phyloP scores from a whole-genome alignment of 2,113 vertebrate genomes.

The Ctenodactylus gundi region DNA sequence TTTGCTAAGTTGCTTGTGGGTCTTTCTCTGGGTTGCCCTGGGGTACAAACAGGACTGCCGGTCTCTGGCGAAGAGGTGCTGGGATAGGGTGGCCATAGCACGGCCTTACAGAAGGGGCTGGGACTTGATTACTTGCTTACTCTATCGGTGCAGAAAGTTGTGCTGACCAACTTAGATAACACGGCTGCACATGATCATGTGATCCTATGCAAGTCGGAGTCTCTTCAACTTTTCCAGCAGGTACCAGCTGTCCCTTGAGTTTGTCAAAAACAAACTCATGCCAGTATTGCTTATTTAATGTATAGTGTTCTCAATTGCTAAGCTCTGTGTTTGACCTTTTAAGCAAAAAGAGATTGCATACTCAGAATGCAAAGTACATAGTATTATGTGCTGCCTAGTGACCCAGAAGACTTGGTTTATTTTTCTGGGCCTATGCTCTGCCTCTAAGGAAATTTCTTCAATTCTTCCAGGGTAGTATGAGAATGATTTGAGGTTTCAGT shows the following conservation, averaged over 20 bases:
- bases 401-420: not conserved
- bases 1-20: conserved; percentile 11
- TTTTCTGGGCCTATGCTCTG: not conserved
- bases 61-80: not conserved
- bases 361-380: not conserved
- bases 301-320: not conserved
- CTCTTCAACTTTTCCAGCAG: not conserved
- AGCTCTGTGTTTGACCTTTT: not conserved
- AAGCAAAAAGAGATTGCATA: not conserved
- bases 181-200: not conserved
- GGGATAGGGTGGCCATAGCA: not conserved
- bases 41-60: not conserved
- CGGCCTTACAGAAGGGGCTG: not conserved
- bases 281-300: conserved; percentile 1
- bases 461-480: not conserved
- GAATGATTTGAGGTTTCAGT: not conserved
- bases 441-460: not conserved
- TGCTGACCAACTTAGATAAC: not conserved
- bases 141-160: not conserved
- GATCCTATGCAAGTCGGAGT: not conserved
- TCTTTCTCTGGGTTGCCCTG: not conserved
- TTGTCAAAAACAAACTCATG: not conserved
- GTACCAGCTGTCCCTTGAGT: not conserved
- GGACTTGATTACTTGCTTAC: not conserved
- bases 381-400: not conserved